A percentile compares a stretch with the other conserved stretches of the same genome.
Conservation (phyloP, 2,113 vertebrate genomes). For the Phylloscopus whistleri region DNA sequence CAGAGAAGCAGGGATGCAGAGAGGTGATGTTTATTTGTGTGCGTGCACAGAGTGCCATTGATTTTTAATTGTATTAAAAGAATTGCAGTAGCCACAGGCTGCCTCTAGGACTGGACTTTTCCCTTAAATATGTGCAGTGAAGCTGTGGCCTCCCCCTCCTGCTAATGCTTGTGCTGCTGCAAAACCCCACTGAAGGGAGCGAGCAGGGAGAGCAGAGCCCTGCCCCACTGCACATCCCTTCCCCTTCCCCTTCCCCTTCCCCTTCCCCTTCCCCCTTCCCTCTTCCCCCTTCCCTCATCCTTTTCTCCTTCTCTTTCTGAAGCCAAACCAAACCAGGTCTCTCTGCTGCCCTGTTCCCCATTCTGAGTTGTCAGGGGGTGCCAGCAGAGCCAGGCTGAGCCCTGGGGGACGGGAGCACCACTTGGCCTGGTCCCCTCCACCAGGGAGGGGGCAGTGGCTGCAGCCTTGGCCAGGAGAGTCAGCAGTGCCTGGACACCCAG, state of each 20-base stretch:
- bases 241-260: background rate
- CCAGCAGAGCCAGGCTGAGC: background rate
- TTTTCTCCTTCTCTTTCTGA: background rate
- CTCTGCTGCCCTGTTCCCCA: fast-evolving
- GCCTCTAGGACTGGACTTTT: conserved; percentile 57
- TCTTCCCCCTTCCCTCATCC: background rate
- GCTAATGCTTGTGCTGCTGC: background rate
- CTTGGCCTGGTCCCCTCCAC: background rate
- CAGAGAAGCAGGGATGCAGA: conserved; percentile 19
- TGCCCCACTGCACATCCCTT: background rate
- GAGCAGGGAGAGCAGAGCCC: background rate
- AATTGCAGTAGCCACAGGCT: conserved; percentile 49
- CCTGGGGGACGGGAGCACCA: background rate
- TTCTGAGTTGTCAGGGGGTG: fast-evolving
- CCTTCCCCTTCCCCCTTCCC: no score
- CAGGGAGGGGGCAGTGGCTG: background rate
- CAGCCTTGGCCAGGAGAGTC: background rate
- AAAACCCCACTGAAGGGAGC: background rate
- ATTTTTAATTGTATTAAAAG: conserved; percentile 42
- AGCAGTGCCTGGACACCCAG: background rate
- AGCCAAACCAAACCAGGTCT: background rate
- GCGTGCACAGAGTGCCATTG: conserved; percentile 25
- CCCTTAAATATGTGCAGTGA: background rate
- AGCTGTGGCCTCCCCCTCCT: background rate
- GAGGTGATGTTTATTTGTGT: conserved; percentile 54